Conservation (phyloP, 2,113 vertebrate genomes). For the Lophius piscatorius region DNA sequence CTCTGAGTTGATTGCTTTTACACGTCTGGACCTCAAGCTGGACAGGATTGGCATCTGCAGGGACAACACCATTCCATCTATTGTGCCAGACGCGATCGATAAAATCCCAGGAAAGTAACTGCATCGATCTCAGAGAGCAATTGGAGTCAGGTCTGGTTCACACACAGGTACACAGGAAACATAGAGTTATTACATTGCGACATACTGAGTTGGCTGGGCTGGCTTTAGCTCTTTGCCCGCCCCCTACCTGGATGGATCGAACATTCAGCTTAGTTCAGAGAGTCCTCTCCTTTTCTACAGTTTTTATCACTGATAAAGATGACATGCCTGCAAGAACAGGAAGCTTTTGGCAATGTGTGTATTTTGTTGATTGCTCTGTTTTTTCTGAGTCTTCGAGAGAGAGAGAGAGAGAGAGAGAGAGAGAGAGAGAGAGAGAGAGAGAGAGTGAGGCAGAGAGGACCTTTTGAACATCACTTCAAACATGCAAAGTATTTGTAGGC, state of each 20-base stretch:
- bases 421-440: not conserved
- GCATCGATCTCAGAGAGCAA: slow-evolving; percentile 40
- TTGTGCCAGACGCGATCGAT: slow-evolving; percentile 33
- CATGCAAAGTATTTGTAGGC: not conserved
- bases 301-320: slow-evolving; percentile 6
- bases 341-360: slow-evolving; percentile 6
- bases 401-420: not conserved
- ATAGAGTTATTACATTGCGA: slow-evolving; percentile 55
- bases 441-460: slow-evolving; percentile 43
- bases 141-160: slow-evolving; percentile 35
- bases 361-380: slow-evolving; percentile 21
- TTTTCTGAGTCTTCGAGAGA: not conserved
- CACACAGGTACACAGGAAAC: slow-evolving; percentile 50
- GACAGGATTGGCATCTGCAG: slow-evolving; percentile 3
- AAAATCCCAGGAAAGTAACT: slow-evolving; percentile 14
- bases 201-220: slow-evolving; percentile 35
- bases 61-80: slow-evolving; percentile 9
- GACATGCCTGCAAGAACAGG: not conserved
- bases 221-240: slow-evolving; percentile 11
- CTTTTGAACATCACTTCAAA: slow-evolving; percentile 42
- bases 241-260: slow-evolving; percentile 6
- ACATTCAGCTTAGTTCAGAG: slow-evolving; percentile 23
- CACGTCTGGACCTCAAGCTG: not conserved
- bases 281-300: slow-evolving; percentile 14
- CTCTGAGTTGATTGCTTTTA: slow-evolving; percentile 28